A percentile compares a stretch with the other conserved stretches of the same genome.
Conservation (phyloP, 2,113 vertebrate genomes). For the Neodontobutis hainanensis region DNA sequence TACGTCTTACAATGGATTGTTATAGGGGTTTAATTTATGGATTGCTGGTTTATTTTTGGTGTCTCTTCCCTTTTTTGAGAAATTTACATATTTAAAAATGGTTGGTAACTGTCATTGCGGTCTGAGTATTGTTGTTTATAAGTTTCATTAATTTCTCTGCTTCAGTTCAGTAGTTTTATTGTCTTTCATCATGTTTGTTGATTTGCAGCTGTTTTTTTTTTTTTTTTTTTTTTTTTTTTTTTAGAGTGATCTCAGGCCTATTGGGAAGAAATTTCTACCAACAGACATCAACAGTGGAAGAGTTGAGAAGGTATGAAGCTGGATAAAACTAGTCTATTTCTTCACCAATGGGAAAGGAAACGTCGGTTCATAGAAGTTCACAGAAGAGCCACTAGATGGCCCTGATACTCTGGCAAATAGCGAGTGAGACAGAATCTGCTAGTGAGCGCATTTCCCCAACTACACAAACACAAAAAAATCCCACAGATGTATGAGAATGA, state of each 20-base stretch:
- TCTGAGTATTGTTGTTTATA: no score
- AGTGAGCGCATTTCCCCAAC: constrained; percentile 8
- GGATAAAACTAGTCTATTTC: neutral
- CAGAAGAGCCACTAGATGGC: constrained; percentile 68
- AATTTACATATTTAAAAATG: no score
- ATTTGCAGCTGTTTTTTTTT: neutral
- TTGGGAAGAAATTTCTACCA: constrained; percentile 92
- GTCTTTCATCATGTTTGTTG: neutral
- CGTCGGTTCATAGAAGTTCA: constrained; percentile 20
- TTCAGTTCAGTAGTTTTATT: neutral
- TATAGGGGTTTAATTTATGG: no score
- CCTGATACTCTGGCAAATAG: constrained; percentile 35
- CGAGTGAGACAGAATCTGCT: neutral
- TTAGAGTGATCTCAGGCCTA: constrained; percentile 93
- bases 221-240: constrained; percentile 76
- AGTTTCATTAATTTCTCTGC: neutral
- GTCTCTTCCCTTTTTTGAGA: no score
- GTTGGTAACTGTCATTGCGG: no score
- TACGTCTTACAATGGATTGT: no score
- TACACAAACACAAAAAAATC: neutral
- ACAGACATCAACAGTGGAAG: constrained; percentile 93
- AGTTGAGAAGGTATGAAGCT: constrained; percentile 88
- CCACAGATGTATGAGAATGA: constrained; percentile 21
- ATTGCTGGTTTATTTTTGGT: no score
- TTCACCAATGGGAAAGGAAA: neutral